Percentiles rank a stretch among this genome's conserved stretches.
phyloP scores from a whole-genome alignment of 1,140 invertebrate species.

The Odontomachus brunneus region DNA sequence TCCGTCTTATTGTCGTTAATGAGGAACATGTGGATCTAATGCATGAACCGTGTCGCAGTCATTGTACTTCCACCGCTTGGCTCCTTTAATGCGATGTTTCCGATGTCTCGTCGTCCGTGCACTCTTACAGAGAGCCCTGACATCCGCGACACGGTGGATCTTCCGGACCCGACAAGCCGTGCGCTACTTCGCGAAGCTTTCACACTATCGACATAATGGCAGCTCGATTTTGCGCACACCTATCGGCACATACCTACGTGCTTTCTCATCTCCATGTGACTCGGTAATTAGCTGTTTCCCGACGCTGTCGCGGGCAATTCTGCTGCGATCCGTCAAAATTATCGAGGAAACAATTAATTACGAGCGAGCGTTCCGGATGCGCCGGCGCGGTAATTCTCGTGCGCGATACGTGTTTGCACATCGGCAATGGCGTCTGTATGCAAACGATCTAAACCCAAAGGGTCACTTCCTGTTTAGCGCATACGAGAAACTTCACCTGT shows the following conservation, averaged over 20 bases:
- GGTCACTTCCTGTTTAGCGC: constrained; percentile 64
- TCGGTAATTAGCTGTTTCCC: background rate
- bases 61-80: constrained; percentile 72
- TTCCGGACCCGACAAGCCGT: constrained; percentile 3
- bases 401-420: too few relatives aligned
- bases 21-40: constrained; percentile 82
- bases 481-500: constrained; percentile 65
- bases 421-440: constrained; percentile 3
- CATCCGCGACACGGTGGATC: constrained; percentile 23
- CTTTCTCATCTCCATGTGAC: background rate
- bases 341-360: too few relatives aligned
- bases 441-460: constrained; percentile 21
- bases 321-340: too few relatives aligned
- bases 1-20: constrained; percentile 78
- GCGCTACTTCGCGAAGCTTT: constrained; percentile 20
- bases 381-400: too few relatives aligned
- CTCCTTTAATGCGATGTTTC: constrained; percentile 78
- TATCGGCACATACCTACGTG: background rate
- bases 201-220: background rate
- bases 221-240: background rate
- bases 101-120: constrained; percentile 47
- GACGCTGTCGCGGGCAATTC: too few relatives aligned
- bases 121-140: constrained; percentile 48
- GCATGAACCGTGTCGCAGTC: constrained; percentile 80
- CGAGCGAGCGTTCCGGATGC: too few relatives aligned